These are phyloP conservation scores for Cephalopholis sonnerati DNA, from an alignment of 2,113 vertebrate genomes.

Conservation along the genomic window DNA sequence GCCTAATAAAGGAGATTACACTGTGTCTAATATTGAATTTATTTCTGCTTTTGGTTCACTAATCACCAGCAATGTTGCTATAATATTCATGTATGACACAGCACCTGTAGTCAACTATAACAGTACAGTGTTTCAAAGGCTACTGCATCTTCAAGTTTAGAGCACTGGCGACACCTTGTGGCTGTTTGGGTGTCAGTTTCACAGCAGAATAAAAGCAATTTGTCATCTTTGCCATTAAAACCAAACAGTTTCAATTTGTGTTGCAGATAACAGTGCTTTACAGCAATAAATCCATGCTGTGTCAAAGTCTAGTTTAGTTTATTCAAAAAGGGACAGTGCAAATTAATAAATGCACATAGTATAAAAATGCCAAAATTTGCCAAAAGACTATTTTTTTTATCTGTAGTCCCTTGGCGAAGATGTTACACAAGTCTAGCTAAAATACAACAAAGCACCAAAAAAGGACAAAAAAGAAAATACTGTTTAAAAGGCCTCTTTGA, in stretches of 20 bases:
- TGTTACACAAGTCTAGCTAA: too few species aligned
- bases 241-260: neutral
- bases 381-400: too few species aligned
- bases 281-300: neutral
- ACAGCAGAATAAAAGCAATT: neutral
- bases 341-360: too few species aligned
- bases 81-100: neutral
- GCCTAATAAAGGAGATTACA: neutral
- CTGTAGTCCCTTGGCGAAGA: too few species aligned
- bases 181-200: neutral
- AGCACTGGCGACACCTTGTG: slow-evolving; percentile 61
- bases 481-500: too few species aligned
- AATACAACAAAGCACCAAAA: too few species aligned
- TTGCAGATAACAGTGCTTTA: neutral
- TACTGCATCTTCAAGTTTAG: neutral
- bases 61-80: neutral
- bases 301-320: neutral
- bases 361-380: too few species aligned
- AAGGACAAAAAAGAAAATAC: too few species aligned
- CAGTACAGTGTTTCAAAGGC: neutral
- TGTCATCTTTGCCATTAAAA: neutral
- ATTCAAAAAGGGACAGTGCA: too few species aligned
- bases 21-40: neutral
- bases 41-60: neutral
- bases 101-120: neutral